Evolutionary conservation across 2,888 invertebrate species (phyloP).

Genomic region (Pseudanteris insignis): DNA sequence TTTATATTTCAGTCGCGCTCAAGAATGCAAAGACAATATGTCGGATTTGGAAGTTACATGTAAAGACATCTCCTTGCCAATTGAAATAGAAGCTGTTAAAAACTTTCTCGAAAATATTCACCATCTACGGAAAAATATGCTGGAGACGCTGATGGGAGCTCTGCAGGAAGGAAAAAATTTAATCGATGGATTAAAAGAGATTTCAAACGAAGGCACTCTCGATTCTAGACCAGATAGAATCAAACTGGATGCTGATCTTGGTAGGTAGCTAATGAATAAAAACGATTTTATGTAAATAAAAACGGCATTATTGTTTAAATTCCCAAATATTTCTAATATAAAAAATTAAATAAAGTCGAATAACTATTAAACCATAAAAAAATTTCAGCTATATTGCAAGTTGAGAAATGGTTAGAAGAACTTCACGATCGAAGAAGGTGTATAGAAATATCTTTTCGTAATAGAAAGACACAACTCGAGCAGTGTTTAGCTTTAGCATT

Average conservation of each 20-base stretch:
- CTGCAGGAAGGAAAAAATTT: constrained; percentile 82
- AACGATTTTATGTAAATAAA: no score
- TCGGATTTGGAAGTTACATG: constrained; percentile 76
- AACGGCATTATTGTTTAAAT: no score
- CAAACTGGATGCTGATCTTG: constrained; percentile 68
- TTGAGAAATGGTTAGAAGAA: constrained; percentile 79
- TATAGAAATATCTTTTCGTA: constrained; percentile 76
- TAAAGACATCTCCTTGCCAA: constrained; percentile 74
- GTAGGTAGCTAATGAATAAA: no score
- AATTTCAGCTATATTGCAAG: constrained; percentile 73
- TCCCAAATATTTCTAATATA: no score
- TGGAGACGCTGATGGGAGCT: constrained; percentile 82
- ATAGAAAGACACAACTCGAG: constrained; percentile 78
- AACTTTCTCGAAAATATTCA: constrained; percentile 76
- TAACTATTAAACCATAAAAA: background rate
- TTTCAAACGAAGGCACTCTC: constrained; percentile 78
- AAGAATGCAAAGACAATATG: constrained; percentile 76
- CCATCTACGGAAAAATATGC: constrained; percentile 76
- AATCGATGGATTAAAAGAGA: constrained; percentile 77
- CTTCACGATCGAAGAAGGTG: constrained; percentile 79
- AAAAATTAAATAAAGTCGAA: no score
- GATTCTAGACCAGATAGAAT: constrained; percentile 77
- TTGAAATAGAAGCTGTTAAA: constrained; percentile 78
- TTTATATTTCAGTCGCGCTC: constrained; percentile 69
- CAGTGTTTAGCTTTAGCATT: constrained; percentile 80